Conservation (phyloP, 2,113 vertebrate genomes). For the Platanista minor region DNA sequence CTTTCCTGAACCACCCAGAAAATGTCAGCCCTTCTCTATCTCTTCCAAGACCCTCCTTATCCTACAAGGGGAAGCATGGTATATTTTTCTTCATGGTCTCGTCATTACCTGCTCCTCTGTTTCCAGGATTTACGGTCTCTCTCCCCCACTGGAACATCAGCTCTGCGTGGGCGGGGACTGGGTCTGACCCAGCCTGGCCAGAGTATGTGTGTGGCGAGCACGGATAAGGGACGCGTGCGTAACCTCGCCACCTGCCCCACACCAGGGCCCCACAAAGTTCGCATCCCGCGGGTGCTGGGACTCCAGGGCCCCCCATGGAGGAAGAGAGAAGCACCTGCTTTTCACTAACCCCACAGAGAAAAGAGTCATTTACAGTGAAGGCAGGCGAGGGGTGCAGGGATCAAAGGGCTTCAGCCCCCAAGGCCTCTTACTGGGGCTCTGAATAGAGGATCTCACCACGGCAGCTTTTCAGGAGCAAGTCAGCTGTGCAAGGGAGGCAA, state of each 20-base stretch:
- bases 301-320: background rate
- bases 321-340: background rate
- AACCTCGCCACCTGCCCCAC: accelerated
- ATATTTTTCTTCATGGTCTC: background rate
- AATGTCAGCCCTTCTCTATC: background rate
- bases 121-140: background rate
- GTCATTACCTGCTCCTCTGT: accelerated
- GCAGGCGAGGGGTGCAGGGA: too few species aligned
- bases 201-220: accelerated
- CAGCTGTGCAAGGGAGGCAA: background rate
- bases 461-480: background rate
- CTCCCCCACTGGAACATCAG: background rate
- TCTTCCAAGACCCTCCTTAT: background rate
- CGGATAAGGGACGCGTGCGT: accelerated
- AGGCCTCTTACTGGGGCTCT: background rate
- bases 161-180: accelerated
- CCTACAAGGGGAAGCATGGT: background rate
- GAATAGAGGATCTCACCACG: accelerated
- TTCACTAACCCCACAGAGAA: background rate
- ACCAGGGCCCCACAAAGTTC: background rate
- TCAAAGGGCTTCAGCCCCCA: background rate
- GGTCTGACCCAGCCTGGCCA: background rate
- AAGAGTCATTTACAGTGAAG: background rate
- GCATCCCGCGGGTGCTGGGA: background rate
- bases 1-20: background rate